Base-by-base conservation (phyloP, 1,140 invertebrate genomes). In the Antheraea pernyi region DNA sequence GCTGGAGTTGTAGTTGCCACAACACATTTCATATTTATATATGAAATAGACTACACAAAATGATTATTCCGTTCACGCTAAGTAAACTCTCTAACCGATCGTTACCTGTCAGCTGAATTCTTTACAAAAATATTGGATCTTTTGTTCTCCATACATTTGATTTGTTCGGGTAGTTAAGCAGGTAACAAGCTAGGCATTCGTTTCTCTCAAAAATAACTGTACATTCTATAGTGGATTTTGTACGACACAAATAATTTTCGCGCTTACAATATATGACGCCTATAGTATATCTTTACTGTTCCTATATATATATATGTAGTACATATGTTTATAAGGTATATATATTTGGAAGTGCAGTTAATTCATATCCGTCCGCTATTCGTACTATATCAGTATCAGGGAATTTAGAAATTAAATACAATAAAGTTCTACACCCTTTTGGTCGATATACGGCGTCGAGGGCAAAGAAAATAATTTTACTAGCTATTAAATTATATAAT, bases 11-110 rank as follows among this genome's bases (percentile, higher is more conserved):
- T 70, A 9, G 48, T 67, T 0, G 78, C 82, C 0, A 16, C 62
- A 0, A n/a, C 73, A 4, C 69, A 82, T 71, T 84, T 77, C 72
- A 59, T 69, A 1, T 69, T 73, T 22, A 76, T 76, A 75, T 70
- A 79, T 60, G 69, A 79, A 30, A 36, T 30, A 36, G 60, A 30
- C 19, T 11, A 61, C 6, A 19, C 8, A 30, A 30, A 61, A 61
- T 30, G 59, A 60, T 8, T 8, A 30, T 61, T 36, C 22, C 4
- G 22, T 22, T 6, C 8, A 53, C 13, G 13, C 39, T 30, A 30
- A 19, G 59, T 10, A 7, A 18, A 60, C 59, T 9, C 39, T 30
- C 22, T 30, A 30, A 42, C 11, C 7, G 39, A 11, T 42, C 7
- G 11, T 42, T 42, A 42, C 2, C 39, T 8, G 2, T 42, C 7